Conservation (phyloP, 1,140 invertebrate genomes). For the Drosophila nebulosa region DNA sequence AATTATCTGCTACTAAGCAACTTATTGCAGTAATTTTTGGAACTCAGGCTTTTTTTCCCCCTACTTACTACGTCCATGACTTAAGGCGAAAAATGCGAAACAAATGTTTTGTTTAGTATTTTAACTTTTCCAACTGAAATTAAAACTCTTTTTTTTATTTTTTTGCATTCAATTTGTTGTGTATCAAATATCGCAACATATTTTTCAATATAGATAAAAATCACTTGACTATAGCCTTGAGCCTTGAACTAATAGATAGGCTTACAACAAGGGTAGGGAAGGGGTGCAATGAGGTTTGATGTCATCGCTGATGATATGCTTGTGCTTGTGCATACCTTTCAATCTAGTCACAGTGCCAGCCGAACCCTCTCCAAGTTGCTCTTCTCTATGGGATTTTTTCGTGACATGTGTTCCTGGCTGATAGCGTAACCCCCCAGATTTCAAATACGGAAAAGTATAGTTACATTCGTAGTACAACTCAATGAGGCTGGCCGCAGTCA, state of each 20-base stretch:
- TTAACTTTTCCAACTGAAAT: too few relatives aligned
- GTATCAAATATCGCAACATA: conserved; percentile 50
- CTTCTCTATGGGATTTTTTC: conserved; percentile 46
- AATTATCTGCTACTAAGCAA: too few relatives aligned
- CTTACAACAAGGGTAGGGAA: too few relatives aligned
- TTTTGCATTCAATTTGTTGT: not conserved
- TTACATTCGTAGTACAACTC: not conserved
- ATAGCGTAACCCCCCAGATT: conserved; percentile 58
- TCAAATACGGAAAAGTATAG: not conserved
- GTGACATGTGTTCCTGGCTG: conserved; percentile 71
- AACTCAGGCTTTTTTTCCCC: too few relatives aligned
- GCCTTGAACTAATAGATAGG: not conserved
- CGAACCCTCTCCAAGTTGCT: not conserved
- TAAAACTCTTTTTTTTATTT: too few relatives aligned
- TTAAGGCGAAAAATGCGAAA: too few relatives aligned
- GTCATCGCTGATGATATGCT: conserved; percentile 4
- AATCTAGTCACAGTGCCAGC: not conserved
- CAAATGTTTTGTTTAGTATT: too few relatives aligned
- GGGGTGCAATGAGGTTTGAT: not conserved
- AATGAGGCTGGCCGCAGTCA: conserved; percentile 63
- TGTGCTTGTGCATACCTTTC: not conserved
- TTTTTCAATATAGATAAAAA: conserved; percentile 20
- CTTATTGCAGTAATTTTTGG: too few relatives aligned
- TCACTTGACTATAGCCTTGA: conserved; percentile 7
- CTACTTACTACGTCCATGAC: too few relatives aligned